These are phyloP conservation scores for Limnothrissa miodon DNA, from an alignment of 2,113 vertebrate species.

Conservation along the genomic window DNA sequence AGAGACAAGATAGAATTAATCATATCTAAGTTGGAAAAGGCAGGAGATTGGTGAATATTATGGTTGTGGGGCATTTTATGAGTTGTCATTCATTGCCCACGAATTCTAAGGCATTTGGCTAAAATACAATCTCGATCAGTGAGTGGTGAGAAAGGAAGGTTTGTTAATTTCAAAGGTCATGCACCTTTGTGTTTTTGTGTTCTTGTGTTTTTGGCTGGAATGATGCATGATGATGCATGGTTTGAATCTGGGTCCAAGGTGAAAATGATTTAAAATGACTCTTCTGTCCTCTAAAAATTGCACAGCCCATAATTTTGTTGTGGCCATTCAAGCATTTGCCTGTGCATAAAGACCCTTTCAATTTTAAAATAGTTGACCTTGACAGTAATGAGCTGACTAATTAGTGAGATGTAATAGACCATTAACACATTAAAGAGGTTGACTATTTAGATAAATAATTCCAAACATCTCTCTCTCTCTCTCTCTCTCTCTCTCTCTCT, in stretches of 20 bases:
- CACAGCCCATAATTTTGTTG: not conserved
- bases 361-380: slow-evolving; percentile 1
- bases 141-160: not conserved
- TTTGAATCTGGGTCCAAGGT: not conserved
- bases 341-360: not conserved
- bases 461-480: not conserved
- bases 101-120: no score
- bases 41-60: not conserved
- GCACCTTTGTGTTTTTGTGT: not conserved
- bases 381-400: slow-evolving; percentile 3
- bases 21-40: not conserved
- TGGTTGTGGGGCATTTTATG: not conserved
- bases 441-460: not conserved
- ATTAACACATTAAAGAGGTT: not conserved
- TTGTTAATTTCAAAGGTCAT: not conserved
- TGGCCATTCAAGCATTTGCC: not conserved
- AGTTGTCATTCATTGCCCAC: no score
- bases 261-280: not conserved
- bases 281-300: not conserved
- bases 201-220: not conserved
- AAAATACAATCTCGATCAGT: not conserved
- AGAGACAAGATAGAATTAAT: not conserved
- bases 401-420: not conserved
- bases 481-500: no score
- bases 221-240: not conserved